Evolutionary conservation across 2,113 vertebrate species (phyloP), one percentile per base, ranked within the genome.

Genomic region (Phylloscopus whistleri): DNA sequence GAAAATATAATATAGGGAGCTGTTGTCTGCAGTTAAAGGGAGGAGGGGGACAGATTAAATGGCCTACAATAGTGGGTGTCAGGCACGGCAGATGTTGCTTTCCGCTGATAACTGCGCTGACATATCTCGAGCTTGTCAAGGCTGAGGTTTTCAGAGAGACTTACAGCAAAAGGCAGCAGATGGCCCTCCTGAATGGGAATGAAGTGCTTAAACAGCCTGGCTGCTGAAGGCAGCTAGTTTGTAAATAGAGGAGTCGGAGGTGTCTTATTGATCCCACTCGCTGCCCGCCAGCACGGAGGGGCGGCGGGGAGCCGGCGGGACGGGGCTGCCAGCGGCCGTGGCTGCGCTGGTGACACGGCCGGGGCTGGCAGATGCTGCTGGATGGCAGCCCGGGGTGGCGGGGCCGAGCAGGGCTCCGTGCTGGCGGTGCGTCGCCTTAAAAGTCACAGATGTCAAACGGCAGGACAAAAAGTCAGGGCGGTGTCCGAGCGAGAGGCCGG

Each of bases 1-100:
- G 98, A 99, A 99, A 99, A 99, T 99, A 99, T 99, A 99, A 99
- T 99, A 99, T 98, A 98, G 98, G 99, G 98, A 98, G 98, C 99
- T 99, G 99, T 99, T 99, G 99, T 99, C 98, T 98, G 98, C 98
- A 94, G 98, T 98, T 98, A 98, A 98, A 98, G 98, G 99, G 99
- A 98, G 99, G 99, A 98, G 98, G 98, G 98, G 99, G 98, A 98
- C 98, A 98, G 99, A 98, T 99, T 99, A 99, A 99, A 98, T 98
- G 99, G 99, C 98, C 98, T 98, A 98, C 99, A 99, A 99, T 99
- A 97, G 99, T 98, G 98, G 99, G 98, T 98, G 99, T 99, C 99
- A 98, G 99, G 98, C 98, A 97, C 97, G 99, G 99, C 99, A 99
- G 99, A 99, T 99, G 99, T 99, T 99, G 99, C 98, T 98, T 99